phyloP scores from a whole-genome alignment of 2,797 vertebrate species.

The Smutsia gigantea region DNA sequence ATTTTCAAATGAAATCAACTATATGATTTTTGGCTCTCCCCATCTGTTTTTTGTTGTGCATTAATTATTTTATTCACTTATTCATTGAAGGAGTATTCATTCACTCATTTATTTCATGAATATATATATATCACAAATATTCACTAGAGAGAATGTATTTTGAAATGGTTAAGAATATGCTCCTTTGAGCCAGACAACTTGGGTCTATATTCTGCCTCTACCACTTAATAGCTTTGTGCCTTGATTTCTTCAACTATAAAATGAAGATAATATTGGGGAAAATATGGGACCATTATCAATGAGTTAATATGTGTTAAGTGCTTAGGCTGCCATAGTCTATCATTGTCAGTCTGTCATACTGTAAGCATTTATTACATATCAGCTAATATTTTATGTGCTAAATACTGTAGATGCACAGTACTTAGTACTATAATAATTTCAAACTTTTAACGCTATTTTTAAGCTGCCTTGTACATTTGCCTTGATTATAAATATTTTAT shows the following conservation, averaged over 20 bases:
- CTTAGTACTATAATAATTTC: not conserved
- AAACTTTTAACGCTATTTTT: slow-evolving; percentile 17
- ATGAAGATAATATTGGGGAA: not conserved
- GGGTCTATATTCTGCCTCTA: not conserved
- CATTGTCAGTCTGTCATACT: not conserved
- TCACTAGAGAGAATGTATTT: not conserved
- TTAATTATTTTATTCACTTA: slow-evolving; percentile 19
- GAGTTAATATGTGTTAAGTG: not conserved
- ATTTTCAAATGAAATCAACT: slow-evolving; percentile 35
- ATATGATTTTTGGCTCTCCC: not conserved
- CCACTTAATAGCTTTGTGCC: not conserved
- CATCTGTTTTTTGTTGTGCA: not conserved
- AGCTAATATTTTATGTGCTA: not conserved
- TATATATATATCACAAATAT: not conserved
- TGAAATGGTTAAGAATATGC: not conserved
- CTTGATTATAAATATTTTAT: not conserved
- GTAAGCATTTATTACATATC: slow-evolving; percentile 20
- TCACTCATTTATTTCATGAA: not conserved
- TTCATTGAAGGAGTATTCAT: not conserved
- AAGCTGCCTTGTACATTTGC: not conserved
- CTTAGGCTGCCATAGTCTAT: not conserved
- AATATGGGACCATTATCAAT: not conserved
- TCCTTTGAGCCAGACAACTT: not conserved
- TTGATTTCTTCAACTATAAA: not conserved
- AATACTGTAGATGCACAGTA: not conserved